Evolutionary conservation across 2,113 vertebrate genomes (phyloP).

Genomic region (Acanthisitta chloris): DNA sequence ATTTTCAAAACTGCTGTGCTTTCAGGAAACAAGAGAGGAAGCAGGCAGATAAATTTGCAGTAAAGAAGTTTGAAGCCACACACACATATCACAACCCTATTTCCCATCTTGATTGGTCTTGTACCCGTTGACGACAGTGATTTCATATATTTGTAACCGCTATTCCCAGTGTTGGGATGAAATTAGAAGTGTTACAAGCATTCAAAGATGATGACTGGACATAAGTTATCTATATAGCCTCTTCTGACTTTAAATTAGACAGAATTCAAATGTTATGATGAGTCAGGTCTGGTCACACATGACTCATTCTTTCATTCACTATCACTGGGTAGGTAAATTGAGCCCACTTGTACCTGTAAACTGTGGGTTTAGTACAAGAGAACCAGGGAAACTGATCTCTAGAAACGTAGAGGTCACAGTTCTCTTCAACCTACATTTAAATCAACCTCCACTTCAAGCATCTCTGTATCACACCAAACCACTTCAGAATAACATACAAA

Average conservation of each 20-base stretch:
- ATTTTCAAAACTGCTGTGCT: background rate
- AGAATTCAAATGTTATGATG: background rate
- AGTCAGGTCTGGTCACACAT: background rate
- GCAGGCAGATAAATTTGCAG: background rate
- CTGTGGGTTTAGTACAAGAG: background rate
- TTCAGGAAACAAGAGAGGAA: background rate
- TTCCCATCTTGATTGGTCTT: background rate
- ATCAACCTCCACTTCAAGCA: background rate
- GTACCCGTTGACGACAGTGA: background rate
- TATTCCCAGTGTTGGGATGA: background rate
- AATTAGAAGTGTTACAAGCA: background rate
- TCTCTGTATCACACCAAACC: background rate
- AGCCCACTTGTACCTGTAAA: background rate
- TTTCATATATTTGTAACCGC: background rate
- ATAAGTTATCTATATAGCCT: background rate
- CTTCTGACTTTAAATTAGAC: background rate
- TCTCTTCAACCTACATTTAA: background rate
- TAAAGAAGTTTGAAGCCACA: background rate
- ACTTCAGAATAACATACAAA: background rate
- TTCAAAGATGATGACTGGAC: background rate
- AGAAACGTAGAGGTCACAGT: background rate
- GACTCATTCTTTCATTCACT: background rate
- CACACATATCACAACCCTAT: background rate
- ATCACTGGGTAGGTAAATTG: background rate
- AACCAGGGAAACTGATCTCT: background rate